phyloP scores from a whole-genome alignment of 2,888 invertebrate genomes.

The Ethmia dodecea region DNA sequence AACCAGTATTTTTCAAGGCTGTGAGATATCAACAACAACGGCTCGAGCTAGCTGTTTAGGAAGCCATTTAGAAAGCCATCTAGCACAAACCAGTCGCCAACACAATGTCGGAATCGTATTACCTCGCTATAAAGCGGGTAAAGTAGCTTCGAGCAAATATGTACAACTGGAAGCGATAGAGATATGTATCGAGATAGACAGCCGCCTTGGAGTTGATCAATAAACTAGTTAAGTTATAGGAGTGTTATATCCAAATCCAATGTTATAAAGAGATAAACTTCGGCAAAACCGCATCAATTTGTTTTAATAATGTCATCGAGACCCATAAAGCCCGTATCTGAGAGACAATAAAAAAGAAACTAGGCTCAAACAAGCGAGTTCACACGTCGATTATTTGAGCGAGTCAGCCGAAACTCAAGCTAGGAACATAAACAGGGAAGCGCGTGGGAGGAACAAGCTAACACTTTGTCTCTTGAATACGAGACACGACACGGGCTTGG shows the following conservation, averaged over 20 bases:
- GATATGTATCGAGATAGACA: neutral
- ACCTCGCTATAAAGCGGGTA: too few species aligned
- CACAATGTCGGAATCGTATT: too few species aligned
- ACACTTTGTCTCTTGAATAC: slow-evolving; percentile 18
- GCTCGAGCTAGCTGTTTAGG: neutral
- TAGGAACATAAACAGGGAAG: slow-evolving; percentile 2
- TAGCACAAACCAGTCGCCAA: neutral
- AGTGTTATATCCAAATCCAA: too few species aligned
- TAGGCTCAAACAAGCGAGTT: slow-evolving; percentile 19
- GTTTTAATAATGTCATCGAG: slow-evolving; percentile 4
- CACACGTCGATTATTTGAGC: slow-evolving; percentile 15
- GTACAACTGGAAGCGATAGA: neutral
- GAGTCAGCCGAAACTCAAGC: slow-evolving; percentile 19
- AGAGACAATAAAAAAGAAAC: slow-evolving; percentile 18
- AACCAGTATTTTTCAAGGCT: slow-evolving; percentile 2
- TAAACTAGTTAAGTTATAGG: neutral
- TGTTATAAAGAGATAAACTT: slow-evolving; percentile 7
- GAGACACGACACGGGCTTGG: slow-evolving; percentile 6
- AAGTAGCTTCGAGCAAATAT: neutral
- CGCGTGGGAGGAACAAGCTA: slow-evolving; percentile 21
- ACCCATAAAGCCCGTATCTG: slow-evolving; percentile 10
- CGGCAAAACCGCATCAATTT: slow-evolving; percentile 10
- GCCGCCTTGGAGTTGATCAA: too few species aligned
- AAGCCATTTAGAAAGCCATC: neutral
- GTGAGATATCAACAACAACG: neutral